A percentile compares a stretch with the other conserved stretches of the same genome.
Conservation (phyloP, 1,140 invertebrate genomes). For the Solenopsis fugax region DNA sequence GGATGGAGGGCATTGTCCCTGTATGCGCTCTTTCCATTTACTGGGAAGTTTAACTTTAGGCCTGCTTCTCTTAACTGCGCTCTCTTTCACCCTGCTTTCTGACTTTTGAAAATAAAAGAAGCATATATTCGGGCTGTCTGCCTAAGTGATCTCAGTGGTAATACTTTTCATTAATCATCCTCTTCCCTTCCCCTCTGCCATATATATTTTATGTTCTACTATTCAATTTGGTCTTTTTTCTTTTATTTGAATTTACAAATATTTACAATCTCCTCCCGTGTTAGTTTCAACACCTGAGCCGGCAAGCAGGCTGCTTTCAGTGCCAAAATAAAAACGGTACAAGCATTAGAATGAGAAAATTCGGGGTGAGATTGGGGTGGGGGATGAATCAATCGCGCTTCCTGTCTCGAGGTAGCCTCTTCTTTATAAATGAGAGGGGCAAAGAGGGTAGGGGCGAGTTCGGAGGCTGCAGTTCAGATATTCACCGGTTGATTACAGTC, state of each 20-base stretch:
- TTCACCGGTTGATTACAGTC: constrained; percentile 87
- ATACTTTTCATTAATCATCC: not conserved
- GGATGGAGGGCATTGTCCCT: constrained; percentile 29
- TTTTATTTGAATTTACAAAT: not conserved
- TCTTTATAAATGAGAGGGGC: constrained; percentile 85
- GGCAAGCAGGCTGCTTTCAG: not conserved
- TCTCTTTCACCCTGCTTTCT: not conserved
- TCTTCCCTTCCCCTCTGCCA: too few species aligned
- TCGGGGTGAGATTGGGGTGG: not conserved
- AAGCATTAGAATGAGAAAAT: not conserved
- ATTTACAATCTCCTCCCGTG: not conserved
- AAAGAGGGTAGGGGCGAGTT: constrained; percentile 72
- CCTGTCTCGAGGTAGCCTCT: constrained; percentile 78
- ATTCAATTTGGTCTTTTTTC: not conserved
- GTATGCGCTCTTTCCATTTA: constrained; percentile 15
- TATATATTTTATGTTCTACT: not conserved
- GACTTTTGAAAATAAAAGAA: constrained; percentile 10
- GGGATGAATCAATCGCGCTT: constrained; percentile 83
- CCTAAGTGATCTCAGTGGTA: not conserved
- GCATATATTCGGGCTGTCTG: not conserved
- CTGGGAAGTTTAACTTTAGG: constrained; percentile 56
- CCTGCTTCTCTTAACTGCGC: not conserved
- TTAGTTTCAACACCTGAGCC: not conserved
- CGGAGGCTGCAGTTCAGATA: constrained; percentile 84
- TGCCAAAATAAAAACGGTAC: constrained; percentile 48